phyloP scores from a whole-genome alignment of 2,113 vertebrate genomes.

The Riparia riparia region DNA sequence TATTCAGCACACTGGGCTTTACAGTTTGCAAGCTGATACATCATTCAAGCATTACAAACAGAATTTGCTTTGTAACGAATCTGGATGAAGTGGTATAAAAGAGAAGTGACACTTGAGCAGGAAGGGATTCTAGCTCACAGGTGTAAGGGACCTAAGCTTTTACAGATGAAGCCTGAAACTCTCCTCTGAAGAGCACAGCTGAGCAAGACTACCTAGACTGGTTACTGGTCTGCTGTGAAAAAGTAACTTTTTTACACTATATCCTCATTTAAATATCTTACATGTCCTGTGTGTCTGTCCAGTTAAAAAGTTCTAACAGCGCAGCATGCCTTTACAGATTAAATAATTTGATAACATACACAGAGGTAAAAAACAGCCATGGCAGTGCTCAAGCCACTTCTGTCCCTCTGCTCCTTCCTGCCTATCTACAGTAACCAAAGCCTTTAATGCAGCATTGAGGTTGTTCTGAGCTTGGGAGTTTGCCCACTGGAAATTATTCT shows the following conservation, averaged over 20 bases:
- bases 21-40: neutral
- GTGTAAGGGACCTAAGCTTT: neutral
- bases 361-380: neutral
- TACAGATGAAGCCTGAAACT: neutral
- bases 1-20: neutral
- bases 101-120: neutral
- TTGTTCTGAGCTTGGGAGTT: neutral
- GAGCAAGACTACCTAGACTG: neutral
- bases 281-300: neutral
- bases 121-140: neutral
- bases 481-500: slow-evolving; percentile 11
- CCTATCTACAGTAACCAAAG: slow-evolving; percentile 20
- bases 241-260: neutral
- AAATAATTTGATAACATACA: neutral
- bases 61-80: neutral
- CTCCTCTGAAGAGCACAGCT: neutral
- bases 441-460: slow-evolving; percentile 13
- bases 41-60: neutral
- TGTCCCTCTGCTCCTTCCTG: neutral
- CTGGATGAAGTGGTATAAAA: neutral
- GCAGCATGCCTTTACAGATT: neutral
- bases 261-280: neutral
- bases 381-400: neutral
- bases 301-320: neutral
- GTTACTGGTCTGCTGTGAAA: neutral